Base-by-base conservation (phyloP, 1,140 invertebrate genomes). In the Neuroterus valhalla region DNA sequence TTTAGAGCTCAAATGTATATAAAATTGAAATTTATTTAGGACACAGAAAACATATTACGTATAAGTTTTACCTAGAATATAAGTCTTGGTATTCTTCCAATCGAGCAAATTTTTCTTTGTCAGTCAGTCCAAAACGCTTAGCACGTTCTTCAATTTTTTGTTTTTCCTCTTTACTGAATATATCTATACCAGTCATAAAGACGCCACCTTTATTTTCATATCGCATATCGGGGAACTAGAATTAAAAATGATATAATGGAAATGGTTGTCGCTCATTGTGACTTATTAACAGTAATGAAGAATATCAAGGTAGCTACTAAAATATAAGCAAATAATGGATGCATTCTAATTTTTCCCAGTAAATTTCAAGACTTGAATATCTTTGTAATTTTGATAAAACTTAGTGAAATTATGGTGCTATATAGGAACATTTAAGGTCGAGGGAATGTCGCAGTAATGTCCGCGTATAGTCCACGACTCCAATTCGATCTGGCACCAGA, bases 71-170 rank as follows among this genome's bases (percentile, higher is more conserved):
- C 92, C 91, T 92, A 72, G 90, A 83, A 82, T 94, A 94, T 2
- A 95, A 86, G 66, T 92, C 90, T 85, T 93, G 89, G 45, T 94
- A 90, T 88, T 94, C 90, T 71, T 92, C 87, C 26, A 91, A 90
- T n/a, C 88, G 87, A 23, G 91, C 88, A 75, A 87, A 86, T 77
- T 90, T 91, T 52, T 86, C 86, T 74, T 92, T 91, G 43, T 90
- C 89, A 3, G 91, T 91, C 44, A 95, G 80, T 2, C 93, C 92
- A 92, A 95, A 95, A 78, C 94, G 89, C 81, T 93, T 93, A 0
- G 94, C 94, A 83, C 94, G 89, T 81, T 94, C 92, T 82, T 92
- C 91, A 75, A 93, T 88, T 85, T 94, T 95, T 26, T 88, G 83
- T 74, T 92, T 89, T 83, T 93, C 93, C 75, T 93, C 91, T 87